Conservation (phyloP, 1,140 invertebrate species). For the Phymorhynchus buccinoides region DNA sequence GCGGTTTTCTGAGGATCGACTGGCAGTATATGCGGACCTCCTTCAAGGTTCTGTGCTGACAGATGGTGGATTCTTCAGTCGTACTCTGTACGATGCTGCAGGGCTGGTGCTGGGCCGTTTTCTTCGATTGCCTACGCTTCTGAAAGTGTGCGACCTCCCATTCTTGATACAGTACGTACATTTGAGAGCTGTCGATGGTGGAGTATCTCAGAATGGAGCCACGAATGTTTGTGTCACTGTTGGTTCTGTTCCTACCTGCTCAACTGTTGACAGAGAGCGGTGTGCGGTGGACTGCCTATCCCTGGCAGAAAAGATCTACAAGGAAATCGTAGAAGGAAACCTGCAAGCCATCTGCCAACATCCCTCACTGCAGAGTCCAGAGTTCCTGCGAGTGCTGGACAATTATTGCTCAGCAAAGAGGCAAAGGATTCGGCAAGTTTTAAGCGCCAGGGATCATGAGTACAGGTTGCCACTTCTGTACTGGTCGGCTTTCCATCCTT, state of each 20-base stretch:
- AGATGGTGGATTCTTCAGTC: neutral
- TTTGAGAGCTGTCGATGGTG: neutral
- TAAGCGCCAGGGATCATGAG: neutral
- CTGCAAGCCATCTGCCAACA: neutral
- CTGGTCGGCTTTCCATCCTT: slow-evolving; percentile 9
- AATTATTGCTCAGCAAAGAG: neutral
- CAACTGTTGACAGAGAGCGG: too few species aligned
- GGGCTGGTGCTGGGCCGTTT: slow-evolving; percentile 13
- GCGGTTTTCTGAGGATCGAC: neutral
- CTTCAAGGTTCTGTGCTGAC: slow-evolving; percentile 9
- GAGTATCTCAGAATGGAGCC: neutral
- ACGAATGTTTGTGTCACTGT: neutral
- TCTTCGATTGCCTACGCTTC: neutral
- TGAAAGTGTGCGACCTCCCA: slow-evolving; percentile 24
- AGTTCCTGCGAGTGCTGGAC: neutral
- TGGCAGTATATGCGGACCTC: slow-evolving; percentile 1
- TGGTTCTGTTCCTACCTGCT: neutral
- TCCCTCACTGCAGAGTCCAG: neutral
- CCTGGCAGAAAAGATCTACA: slow-evolving; percentile 3
- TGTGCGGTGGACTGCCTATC: neutral
- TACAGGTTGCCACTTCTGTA: slow-evolving; percentile 15
- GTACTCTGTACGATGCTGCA: slow-evolving; percentile 26
- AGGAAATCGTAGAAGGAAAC: neutral
- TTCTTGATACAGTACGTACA: neutral
- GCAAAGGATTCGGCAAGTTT: neutral